phyloP scores from a whole-genome alignment of 2,797 vertebrate genomes.

The Urosaurus nigricauda region DNA sequence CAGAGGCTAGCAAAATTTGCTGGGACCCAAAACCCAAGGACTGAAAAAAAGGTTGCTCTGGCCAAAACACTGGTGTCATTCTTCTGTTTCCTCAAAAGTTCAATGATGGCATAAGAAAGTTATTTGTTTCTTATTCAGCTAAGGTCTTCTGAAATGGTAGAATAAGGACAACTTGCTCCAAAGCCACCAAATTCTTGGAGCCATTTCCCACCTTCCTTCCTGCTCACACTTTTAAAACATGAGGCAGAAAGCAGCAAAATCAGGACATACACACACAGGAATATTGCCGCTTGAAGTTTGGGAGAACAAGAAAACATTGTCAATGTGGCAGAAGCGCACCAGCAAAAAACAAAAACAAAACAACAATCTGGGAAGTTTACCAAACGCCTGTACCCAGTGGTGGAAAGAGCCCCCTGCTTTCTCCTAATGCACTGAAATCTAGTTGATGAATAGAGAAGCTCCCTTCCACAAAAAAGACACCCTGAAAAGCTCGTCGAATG shows the following conservation, averaged over 20 bases:
- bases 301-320: neutral
- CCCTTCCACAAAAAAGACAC: neutral
- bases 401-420: fast-evolving
- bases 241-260: neutral
- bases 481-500: neutral
- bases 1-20: neutral
- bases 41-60: neutral
- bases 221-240: neutral
- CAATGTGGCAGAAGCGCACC: neutral
- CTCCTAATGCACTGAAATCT: constrained; percentile 15
- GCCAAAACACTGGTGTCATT: too few relatives aligned
- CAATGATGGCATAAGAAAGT: neutral
- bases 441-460: neutral
- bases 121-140: neutral
- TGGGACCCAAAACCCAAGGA: neutral
- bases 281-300: neutral
- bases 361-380: neutral
- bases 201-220: neutral
- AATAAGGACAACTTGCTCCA: neutral
- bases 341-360: constrained; percentile 8
- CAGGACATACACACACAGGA: neutral
- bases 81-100: too few relatives aligned
- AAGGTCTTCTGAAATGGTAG: neutral
- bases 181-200: neutral
- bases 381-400: fast-evolving